Conservation (phyloP, 1,140 invertebrate species). For the silkworm (Bombyx mori) region DNA sequence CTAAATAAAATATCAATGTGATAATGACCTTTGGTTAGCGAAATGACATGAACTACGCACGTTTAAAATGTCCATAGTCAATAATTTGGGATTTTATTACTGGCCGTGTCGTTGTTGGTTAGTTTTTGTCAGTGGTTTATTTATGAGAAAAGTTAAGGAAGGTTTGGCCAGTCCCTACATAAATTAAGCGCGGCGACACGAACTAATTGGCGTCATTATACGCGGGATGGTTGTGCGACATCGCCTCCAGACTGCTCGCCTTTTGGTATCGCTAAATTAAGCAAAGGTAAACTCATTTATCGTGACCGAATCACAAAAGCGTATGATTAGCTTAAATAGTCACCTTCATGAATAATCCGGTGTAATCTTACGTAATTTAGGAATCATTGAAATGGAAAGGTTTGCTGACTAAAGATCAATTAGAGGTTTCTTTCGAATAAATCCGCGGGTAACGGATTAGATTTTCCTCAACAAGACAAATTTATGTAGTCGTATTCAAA, state of each 20-base stretch:
- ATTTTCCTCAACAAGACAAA: conserved; percentile 16
- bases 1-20: too few relatives aligned
- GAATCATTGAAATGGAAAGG: conserved; percentile 24
- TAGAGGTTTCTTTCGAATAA: conserved; percentile 14
- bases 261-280: conserved; percentile 16
- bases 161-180: conserved; percentile 23
- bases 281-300: conserved; percentile 18
- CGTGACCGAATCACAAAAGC: conserved; percentile 13
- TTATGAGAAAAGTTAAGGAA: conserved; percentile 31
- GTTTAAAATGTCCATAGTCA: too few relatives aligned
- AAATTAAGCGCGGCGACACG: conserved; percentile 31
- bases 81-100: neutral
- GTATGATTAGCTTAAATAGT: conserved; percentile 23
- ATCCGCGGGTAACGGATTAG: conserved; percentile 6
- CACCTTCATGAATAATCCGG: conserved; percentile 22
- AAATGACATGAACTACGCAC: too few relatives aligned
- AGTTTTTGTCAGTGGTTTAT: conserved; percentile 25
- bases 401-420: conserved; percentile 15
- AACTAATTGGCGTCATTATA: conserved; percentile 39
- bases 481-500: conserved; percentile 11
- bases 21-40: too few relatives aligned
- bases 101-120: neutral
- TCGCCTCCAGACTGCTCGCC: conserved; percentile 10
- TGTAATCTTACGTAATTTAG: conserved; percentile 15
- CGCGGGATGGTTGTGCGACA: conserved; percentile 16